Evolutionary conservation across 1,140 invertebrate genomes (phyloP).

Genomic region (Saccostrea echinata): DNA sequence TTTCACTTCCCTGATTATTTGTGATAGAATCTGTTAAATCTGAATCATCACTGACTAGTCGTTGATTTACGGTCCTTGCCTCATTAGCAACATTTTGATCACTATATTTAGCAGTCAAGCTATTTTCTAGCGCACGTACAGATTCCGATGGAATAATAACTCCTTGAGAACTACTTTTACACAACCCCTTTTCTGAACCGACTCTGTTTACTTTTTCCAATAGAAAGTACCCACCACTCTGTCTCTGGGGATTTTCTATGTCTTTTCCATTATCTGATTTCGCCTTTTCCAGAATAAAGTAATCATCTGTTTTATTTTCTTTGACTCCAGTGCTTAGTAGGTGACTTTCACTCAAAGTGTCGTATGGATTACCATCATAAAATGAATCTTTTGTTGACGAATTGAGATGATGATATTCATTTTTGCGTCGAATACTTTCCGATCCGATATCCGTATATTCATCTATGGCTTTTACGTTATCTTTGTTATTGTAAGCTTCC

Average conservation of each 20-base stretch:
- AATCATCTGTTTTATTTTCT: not conserved
- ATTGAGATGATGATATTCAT: not conserved
- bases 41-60: not conserved
- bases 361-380: constrained; percentile 1
- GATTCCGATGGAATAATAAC: constrained; percentile 12
- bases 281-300: not conserved
- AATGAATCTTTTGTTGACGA: not conserved
- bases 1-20: not conserved
- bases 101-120: not conserved
- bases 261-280: not conserved
- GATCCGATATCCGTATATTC: constrained; percentile 43
- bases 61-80: not conserved
- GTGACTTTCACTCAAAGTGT: not conserved
- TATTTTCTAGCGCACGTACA: constrained; percentile 1
- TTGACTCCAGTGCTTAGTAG: not conserved
- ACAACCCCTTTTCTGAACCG: not conserved
- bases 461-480: not conserved
- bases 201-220: constrained; percentile 16
- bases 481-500: not conserved
- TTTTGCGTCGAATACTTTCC: not conserved
- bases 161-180: constrained; percentile 13
- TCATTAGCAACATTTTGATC: not conserved
- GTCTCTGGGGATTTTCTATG: not conserved
- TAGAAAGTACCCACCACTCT: not conserved
- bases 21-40: not conserved